Base-by-base conservation (phyloP, 2,888 invertebrate species). In the Antheraea assamensis region DNA sequence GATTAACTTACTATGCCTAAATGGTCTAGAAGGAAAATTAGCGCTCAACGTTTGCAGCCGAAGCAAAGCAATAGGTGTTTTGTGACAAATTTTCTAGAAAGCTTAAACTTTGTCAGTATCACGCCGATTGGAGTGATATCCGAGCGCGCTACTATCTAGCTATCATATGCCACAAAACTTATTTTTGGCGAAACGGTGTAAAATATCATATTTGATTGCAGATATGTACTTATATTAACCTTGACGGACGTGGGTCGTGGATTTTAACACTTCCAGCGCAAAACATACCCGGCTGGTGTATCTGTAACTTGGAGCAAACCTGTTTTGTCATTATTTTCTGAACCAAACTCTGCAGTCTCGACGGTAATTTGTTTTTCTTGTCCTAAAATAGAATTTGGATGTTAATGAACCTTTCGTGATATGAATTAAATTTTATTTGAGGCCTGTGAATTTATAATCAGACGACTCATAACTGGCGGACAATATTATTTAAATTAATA, bases 201-300 rank as follows among this genome's bases (percentile, higher is more conserved):
- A 61, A 61, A 27, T 0, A 30, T 21, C 27, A 64, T 30, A 15
- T 64, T 15, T 15, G 27, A 64, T 17, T 64, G 4, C 17, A 64
- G 17, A 30, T 30, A 19, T 30, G 30, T 30, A 47, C 27, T 71
- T 31, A 31, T 52, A 24, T 71, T 30, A 27, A 72, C 72, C 55
- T 52, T 49, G 72, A 55, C 3, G 74, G 72, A 8, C 74, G 71
- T 52, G 72, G 42, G n/a, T 66, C 68, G 15, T 7, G 0, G n/a
- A 27, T 74, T 0, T 72, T 8, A n/a, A 68, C 64, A 73, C 83
- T 86, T 4, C 83, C 87, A 17, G 87, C 88, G 72, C 90, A 90
- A 73, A 88, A 81, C 83, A 85, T 87, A 2, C 87, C 85, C 0
- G 71, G 70, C 2, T 76, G 49, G 1, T 86, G 49, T 0, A 47